Conservation (phyloP, 2,113 vertebrate genomes). For the Synodontis membranacea region DNA sequence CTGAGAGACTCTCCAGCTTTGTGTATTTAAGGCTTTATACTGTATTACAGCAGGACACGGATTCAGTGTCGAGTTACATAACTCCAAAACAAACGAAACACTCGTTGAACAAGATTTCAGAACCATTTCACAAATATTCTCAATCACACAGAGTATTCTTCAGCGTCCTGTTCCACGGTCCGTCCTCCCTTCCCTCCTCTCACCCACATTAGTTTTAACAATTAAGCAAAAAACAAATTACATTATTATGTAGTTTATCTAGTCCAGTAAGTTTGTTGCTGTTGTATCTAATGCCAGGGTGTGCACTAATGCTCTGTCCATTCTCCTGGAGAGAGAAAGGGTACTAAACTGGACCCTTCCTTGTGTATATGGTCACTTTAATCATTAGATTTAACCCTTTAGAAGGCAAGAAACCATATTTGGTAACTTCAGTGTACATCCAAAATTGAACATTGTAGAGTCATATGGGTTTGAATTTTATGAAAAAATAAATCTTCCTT, state of each 20-base stretch:
- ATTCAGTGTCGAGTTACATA: conserved; percentile 73
- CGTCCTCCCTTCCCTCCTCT: not conserved
- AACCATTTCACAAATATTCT: not conserved
- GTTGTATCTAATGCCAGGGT: not conserved
- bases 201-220: not conserved
- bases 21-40: conserved; percentile 50
- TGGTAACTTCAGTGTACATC: too few relatives aligned
- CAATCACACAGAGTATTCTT: not conserved
- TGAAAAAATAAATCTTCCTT: too few relatives aligned
- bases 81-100: conserved; percentile 56
- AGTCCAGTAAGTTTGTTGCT: not conserved
- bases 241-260: not conserved
- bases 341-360: not conserved
- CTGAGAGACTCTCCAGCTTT: conserved; percentile 64
- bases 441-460: too few relatives aligned
- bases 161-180: not conserved
- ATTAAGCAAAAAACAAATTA: not conserved
- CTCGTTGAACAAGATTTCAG: not conserved
- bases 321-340: not conserved
- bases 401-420: too few relatives aligned
- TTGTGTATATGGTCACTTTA: not conserved
- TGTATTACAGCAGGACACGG: conserved; percentile 53
- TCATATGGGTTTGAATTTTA: too few relatives aligned
- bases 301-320: not conserved
- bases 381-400: too few relatives aligned